Percentiles rank a stretch among this genome's conserved stretches.
Evolutionary conservation across 2,888 invertebrate species (phyloP).

Genomic region (Standfussiana lucernea): DNA sequence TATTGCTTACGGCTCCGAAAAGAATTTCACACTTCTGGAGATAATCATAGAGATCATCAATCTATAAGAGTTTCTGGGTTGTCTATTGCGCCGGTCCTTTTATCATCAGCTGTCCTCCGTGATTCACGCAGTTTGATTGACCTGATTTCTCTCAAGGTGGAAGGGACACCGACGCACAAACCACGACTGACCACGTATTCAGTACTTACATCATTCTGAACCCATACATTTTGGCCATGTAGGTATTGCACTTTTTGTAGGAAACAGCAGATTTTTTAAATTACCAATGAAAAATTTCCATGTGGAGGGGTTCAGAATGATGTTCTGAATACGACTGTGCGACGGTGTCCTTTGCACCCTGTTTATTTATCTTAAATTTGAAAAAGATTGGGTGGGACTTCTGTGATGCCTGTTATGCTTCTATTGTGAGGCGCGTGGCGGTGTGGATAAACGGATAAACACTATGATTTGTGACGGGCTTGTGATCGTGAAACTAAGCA

Average conservation of each 20-base stretch:
- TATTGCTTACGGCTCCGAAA: not conserved
- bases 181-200: too few species aligned
- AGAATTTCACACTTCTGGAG: not conserved
- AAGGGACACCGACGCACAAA: too few species aligned
- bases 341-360: too few species aligned
- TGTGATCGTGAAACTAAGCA: constrained; percentile 17
- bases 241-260: too few species aligned
- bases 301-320: too few species aligned
- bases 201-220: too few species aligned
- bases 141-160: too few species aligned
- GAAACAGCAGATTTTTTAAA: too few species aligned
- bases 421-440: not conserved
- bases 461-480: constrained; percentile 33
- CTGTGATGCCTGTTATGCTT: not conserved
- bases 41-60: not conserved
- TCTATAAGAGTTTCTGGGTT: not conserved
- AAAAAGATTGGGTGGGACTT: constrained; percentile 9
- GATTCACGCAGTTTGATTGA: not conserved
- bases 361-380: too few species aligned
- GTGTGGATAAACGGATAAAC: constrained; percentile 24
- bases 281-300: too few species aligned
- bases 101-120: not conserved
- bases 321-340: too few species aligned
- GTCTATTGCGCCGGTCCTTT: not conserved
- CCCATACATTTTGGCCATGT: too few species aligned